Percentiles rank a stretch among this genome's conserved stretches.
Evolutionary conservation across 2,113 vertebrate species (phyloP).

Genomic region (Epinephelus fuscoguttatus): DNA sequence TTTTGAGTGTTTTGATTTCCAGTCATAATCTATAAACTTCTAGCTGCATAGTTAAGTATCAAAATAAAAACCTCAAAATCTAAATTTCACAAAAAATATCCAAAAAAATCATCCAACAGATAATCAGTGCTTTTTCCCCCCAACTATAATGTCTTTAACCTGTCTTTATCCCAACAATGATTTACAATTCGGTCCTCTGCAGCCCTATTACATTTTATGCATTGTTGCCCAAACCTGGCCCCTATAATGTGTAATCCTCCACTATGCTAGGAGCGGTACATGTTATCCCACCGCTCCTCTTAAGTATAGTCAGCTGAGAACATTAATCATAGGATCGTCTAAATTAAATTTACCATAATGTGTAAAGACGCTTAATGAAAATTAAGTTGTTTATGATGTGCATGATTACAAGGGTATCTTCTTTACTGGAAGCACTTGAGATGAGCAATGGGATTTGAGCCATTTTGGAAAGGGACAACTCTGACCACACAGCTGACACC

Average conservation of each 20-base stretch:
- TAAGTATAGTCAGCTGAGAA: constrained; percentile 53
- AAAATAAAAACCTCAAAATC: neutral
- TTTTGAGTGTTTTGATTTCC: neutral
- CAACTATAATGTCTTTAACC: neutral
- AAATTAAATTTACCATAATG: constrained; percentile 73
- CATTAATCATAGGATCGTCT: constrained; percentile 68
- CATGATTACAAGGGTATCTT: constrained; percentile 72
- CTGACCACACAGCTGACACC: constrained; percentile 21
- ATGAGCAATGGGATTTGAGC: constrained; percentile 52
- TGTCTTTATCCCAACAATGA: neutral
- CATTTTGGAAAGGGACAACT: constrained; percentile 30
- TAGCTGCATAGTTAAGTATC: neutral
- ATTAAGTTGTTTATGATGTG: constrained; percentile 80
- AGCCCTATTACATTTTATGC: neutral
- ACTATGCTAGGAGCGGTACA: constrained; percentile 12
- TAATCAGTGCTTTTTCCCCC: neutral
- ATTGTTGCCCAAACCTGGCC: neutral
- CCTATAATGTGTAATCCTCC: constrained; percentile 9
- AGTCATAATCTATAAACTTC: neutral
- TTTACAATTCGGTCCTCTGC: neutral
- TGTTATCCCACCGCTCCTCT: constrained; percentile 31
- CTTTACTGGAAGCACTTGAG: constrained; percentile 40
- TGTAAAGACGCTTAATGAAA: constrained; percentile 77
- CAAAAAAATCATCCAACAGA: neutral
- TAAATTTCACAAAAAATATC: neutral